A percentile compares a stretch with the other conserved stretches of the same genome.
These are phyloP conservation scores for Gallinago undulata DNA, from an alignment of 2,113 vertebrate genomes.

Conservation along the genomic window DNA sequence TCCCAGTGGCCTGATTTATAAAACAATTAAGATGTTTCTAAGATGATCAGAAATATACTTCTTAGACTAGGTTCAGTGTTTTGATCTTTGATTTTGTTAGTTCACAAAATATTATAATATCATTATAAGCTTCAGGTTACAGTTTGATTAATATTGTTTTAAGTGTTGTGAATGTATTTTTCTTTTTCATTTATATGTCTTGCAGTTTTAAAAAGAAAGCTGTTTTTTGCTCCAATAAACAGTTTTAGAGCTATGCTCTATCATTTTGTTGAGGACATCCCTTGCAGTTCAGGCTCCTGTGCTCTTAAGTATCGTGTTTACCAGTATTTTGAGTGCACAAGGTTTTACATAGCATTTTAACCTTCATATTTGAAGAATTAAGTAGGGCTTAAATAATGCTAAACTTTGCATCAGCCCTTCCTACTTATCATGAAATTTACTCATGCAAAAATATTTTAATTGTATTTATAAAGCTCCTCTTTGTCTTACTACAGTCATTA, in stretches of 20 bases:
- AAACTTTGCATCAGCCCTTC: background rate
- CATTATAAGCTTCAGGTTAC: background rate
- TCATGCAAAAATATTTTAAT: background rate
- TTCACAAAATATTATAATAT: background rate
- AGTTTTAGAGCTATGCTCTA: background rate
- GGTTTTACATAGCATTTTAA: background rate
- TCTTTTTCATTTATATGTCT: background rate
- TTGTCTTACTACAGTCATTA: background rate
- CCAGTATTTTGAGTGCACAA: background rate
- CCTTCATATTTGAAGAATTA: background rate
- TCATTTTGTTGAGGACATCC: background rate
- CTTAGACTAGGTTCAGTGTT: background rate
- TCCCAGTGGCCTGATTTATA: background rate
- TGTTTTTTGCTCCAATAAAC: background rate
- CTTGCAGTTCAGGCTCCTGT: background rate
- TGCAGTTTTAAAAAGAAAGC: background rate
- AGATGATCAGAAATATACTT: background rate
- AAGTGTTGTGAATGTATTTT: background rate
- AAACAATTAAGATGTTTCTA: background rate
- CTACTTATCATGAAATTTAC: background rate
- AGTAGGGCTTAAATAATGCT: background rate
- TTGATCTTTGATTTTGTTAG: background rate
- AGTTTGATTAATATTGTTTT: background rate
- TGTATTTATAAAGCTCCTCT: background rate
- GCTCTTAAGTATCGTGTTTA: background rate